Base-by-base conservation (phyloP, 2,797 vertebrate species). In the Corythornis leucogaster region DNA sequence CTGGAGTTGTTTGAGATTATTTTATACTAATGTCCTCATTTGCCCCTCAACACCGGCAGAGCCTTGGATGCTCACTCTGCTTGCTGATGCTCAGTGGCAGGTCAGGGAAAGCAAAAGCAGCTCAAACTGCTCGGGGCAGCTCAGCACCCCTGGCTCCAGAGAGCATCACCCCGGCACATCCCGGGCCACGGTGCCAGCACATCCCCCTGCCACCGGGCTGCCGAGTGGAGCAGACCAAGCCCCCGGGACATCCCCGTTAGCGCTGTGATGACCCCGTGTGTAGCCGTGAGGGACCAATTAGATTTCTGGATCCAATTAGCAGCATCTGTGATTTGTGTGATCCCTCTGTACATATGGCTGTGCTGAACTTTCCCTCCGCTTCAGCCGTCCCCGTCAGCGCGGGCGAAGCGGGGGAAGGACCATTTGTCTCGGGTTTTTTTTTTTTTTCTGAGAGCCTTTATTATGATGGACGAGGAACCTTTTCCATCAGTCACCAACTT, bases 241-340 rank as follows among this genome's bases (percentile, higher is more conserved):
- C 81, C 51, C 58, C 2, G 8, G 2, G 2, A 25, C 70, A 45
- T 78, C 66, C 55, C 62, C 21, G 40, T 91, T 85, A 92, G 51
- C 21, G 0, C 78, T 2, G 5, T 25, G 11, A 68, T 89, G 92
- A 92, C 94, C 76, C 92, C 87, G 50, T 85, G 50, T 70, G 91
- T 83, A 90, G 89, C 80, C 97, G 93, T 51, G 67, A 93, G 92
- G 87, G 97, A 95, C 81, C 93, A 96, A 92, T 96, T 97, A 94
- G 68, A 87, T 84, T 90, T 87, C 95, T 96, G 82, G 89, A 92
- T 93, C 88, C 82, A 95, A 93, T 96, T 94, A 97, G 81, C 78
- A 91, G 95, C 89, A 96, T 93, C 90, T 95, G 94, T 96, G 95
- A 97, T 97, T 97, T 97, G 96, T 97, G 94, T 92, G 87, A 89